phyloP scores from a whole-genome alignment of 2,888 invertebrate genomes.

The Eilema sororculum region DNA sequence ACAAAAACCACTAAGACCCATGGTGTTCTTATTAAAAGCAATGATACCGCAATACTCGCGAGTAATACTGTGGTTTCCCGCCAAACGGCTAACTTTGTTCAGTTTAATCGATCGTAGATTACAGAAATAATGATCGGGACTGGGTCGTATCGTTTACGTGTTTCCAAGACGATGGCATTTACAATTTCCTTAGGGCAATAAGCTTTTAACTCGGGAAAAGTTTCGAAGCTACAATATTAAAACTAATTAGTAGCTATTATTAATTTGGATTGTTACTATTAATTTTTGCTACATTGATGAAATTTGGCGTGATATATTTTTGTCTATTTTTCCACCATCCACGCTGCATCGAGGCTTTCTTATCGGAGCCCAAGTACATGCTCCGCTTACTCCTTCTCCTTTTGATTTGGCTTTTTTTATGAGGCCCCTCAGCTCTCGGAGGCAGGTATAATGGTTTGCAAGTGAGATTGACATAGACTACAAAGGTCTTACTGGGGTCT shows the following conservation, averaged over 20 bases:
- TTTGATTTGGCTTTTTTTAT: background rate
- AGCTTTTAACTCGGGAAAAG: background rate
- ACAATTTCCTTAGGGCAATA: background rate
- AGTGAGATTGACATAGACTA: no score
- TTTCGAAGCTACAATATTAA: slow-evolving; percentile 1
- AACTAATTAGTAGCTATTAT: background rate
- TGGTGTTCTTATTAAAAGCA: slow-evolving; percentile 17
- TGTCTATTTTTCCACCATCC: background rate
- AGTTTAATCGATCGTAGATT: slow-evolving; percentile 34
- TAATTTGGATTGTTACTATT: background rate
- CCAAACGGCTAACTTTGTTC: slow-evolving; percentile 36
- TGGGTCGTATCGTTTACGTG: slow-evolving; percentile 16
- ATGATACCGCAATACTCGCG: slow-evolving; percentile 45
- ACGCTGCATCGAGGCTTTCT: no score
- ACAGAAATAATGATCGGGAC: slow-evolving; percentile 12
- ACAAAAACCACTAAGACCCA: no score
- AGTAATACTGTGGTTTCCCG: slow-evolving; percentile 51
- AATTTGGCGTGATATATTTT: background rate
- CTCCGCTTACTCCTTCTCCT: background rate
- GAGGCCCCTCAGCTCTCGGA: no score
- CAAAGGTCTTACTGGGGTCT: no score
- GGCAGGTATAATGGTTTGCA: no score
- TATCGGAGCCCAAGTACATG: no score
- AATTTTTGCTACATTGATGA: background rate
- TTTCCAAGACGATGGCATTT: slow-evolving; percentile 3